Conservation (phyloP, 2,113 vertebrate genomes). For the Rhabdomys dilectus region DNA sequence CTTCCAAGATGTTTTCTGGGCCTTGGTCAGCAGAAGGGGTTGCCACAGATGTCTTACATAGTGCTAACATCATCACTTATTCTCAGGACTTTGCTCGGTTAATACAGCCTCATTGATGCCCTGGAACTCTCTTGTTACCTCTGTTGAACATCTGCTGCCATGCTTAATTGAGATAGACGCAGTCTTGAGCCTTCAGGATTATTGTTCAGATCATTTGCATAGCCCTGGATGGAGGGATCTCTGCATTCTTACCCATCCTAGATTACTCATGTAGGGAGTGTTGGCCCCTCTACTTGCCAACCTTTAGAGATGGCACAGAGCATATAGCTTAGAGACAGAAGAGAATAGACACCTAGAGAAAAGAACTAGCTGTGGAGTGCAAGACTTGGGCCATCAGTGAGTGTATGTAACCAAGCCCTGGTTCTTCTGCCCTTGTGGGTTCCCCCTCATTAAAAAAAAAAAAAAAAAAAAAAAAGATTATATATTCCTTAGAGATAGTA, state of each 20-base stretch:
- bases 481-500: neutral
- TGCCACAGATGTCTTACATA: neutral
- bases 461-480: neutral
- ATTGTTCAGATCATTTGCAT: fast-evolving
- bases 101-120: neutral
- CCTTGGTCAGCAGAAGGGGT: neutral
- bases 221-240: fast-evolving
- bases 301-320: neutral
- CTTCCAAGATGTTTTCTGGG: too few species aligned
- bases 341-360: fast-evolving
- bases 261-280: neutral
- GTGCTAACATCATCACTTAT: neutral
- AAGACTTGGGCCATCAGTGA: fast-evolving
- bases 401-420: neutral
- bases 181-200: neutral
- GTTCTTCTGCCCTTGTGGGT: too few species aligned
- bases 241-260: fast-evolving
- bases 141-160: neutral
- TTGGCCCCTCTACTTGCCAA: neutral
- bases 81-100: neutral
- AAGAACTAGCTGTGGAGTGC: too few species aligned
- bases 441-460: too few species aligned
- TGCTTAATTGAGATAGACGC: neutral
- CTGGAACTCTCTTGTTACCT: neutral
- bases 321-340: fast-evolving